Percentiles rank a stretch among this genome's conserved stretches.
These are phyloP conservation scores for Mionectes olivaceus DNA, from an alignment of 2,797 vertebrate species.

Conservation along the genomic window DNA sequence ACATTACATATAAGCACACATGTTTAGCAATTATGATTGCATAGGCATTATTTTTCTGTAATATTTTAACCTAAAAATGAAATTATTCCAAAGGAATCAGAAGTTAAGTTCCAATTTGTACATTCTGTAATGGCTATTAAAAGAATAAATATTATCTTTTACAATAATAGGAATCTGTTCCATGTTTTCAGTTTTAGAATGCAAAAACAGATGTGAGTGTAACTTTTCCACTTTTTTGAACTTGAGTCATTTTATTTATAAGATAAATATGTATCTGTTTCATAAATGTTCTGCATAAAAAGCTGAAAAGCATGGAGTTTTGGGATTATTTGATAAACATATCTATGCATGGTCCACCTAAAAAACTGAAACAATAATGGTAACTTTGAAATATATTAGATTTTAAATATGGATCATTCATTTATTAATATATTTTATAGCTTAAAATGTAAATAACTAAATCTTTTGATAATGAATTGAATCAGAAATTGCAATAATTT, in stretches of 20 bases:
- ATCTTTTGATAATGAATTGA: background rate
- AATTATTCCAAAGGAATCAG: background rate
- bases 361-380: background rate
- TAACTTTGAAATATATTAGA: background rate
- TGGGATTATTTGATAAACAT: background rate
- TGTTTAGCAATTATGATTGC: constrained; percentile 1
- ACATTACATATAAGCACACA: background rate
- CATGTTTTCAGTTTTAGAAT: background rate
- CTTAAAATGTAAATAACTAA: background rate
- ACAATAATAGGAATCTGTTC: background rate
- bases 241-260: background rate
- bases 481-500: background rate
- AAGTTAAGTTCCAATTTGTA: background rate
- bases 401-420: background rate
- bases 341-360: background rate
- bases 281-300: background rate
- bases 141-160: background rate
- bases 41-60: background rate
- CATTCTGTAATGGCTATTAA: background rate
- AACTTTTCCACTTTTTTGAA: background rate
- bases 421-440: background rate
- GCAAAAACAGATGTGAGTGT: background rate
- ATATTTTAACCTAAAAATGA: constrained; percentile 22
- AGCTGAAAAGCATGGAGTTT: background rate
- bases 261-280: background rate